Percentiles rank a stretch among this genome's conserved stretches.
Conservation (phyloP, 2,113 vertebrate genomes). For the Balaeniceps rex region DNA sequence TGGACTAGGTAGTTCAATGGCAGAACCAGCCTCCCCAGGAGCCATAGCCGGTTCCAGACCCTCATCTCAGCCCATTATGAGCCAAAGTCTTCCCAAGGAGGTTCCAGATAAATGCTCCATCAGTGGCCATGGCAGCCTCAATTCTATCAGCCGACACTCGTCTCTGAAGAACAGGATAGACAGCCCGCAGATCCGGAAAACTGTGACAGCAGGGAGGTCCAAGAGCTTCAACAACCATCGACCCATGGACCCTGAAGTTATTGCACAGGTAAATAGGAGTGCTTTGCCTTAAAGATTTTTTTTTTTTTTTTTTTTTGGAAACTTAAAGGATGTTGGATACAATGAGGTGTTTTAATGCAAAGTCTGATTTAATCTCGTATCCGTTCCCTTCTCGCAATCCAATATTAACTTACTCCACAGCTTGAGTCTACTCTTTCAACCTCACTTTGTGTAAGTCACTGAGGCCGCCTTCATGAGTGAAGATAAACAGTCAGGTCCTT, state of each 20-base stretch:
- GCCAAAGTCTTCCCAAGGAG: slow-evolving; percentile 86
- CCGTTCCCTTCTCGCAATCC: background rate
- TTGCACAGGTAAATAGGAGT: slow-evolving; percentile 81
- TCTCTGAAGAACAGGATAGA: slow-evolving; percentile 95
- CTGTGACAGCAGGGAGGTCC: slow-evolving; percentile 87
- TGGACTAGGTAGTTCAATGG: slow-evolving; percentile 73
- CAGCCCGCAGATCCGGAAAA: slow-evolving; percentile 91
- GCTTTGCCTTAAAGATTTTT: accelerated
- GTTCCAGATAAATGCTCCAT: slow-evolving; percentile 89
- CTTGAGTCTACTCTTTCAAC: background rate
- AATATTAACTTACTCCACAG: background rate
- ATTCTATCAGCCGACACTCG: slow-evolving; percentile 94
- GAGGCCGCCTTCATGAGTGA: background rate
- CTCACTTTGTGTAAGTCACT: background rate
- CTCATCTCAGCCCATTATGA: slow-evolving; percentile 85
- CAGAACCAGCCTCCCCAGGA: slow-evolving; percentile 74
- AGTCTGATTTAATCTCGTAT: background rate
- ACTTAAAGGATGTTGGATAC: background rate
- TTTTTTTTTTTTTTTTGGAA: accelerated
- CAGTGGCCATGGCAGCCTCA: slow-evolving; percentile 92
- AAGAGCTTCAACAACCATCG: slow-evolving; percentile 99
- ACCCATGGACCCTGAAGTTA: slow-evolving; percentile 91
- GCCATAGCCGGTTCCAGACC: slow-evolving; percentile 81
- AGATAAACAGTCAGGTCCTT: background rate
- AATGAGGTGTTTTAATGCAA: background rate